Percentiles rank a stretch among this genome's conserved stretches.
These are phyloP conservation scores for Molossus alvarezi DNA, from an alignment of 2,797 vertebrate genomes.

Conservation along the genomic window DNA sequence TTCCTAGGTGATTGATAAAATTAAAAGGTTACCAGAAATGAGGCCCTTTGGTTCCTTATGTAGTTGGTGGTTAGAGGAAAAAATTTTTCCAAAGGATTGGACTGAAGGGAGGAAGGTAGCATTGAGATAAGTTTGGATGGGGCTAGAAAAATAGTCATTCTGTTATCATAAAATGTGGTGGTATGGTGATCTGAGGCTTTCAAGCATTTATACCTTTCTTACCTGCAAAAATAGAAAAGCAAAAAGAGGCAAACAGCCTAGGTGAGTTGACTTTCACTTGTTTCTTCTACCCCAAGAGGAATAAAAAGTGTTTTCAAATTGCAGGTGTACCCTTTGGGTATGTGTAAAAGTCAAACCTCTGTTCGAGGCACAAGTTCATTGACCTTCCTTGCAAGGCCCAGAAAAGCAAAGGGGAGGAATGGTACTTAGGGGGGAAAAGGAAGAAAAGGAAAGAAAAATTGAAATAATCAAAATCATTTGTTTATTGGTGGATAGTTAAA, in stretches of 20 bases:
- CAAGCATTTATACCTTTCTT: not conserved
- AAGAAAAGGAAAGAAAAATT: not conserved
- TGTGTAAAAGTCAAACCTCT: not conserved
- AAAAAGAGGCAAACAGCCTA: not conserved
- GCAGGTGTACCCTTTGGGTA: not conserved
- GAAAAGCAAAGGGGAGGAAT: not conserved
- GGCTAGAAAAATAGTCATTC: not conserved
- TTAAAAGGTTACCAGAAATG: conserved; percentile 3
- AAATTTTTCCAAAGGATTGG: not conserved
- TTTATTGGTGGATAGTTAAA: not conserved
- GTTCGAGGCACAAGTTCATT: not conserved
- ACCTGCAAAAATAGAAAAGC: conserved; percentile 16
- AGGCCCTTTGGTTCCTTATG: not conserved
- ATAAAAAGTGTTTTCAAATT: not conserved
- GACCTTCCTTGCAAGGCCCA: not conserved
- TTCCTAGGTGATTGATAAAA: conserved; percentile 1
- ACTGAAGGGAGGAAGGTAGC: not conserved
- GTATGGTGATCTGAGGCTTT: not conserved
- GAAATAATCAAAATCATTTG: conserved; percentile 7
- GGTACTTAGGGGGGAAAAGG: not conserved
- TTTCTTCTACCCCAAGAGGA: not conserved
- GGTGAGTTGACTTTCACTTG: not conserved
- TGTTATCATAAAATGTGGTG: not conserved
- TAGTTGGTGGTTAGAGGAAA: conserved; percentile 1
- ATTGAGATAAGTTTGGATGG: not conserved